Evolutionary conservation across 2,888 invertebrate genomes (phyloP), one percentile per base, ranked within the genome.

Genomic region (Frankliniella intonsa): DNA sequence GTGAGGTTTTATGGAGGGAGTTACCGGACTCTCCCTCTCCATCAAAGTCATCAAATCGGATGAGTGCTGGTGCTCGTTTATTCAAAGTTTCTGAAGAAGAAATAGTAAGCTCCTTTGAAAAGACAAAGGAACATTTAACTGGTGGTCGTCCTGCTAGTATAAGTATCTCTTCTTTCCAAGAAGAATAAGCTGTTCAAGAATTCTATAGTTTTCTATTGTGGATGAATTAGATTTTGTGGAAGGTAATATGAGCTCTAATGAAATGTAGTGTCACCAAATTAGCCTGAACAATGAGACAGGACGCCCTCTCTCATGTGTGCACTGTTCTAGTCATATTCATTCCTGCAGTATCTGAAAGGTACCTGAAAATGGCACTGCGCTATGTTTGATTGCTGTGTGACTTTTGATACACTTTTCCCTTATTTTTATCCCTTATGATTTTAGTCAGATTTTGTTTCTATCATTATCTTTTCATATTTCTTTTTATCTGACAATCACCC

Each of bases 71-170:
- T 50, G 87, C 88, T 22, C 85, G 87, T 76, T 85, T 88, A n/a
- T 88, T 88, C 84, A 86, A 87, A 82, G 87, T 88, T 10, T 86
- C 88, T 84, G 88, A 88, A 83, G 88, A 88, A 82, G 84, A 85
- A 49, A 84, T 86, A 82, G 84, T 85, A 81, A 80, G 80, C 80
- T 50, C 62, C 62, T 76, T 25, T 76, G 69, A 76, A 22, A 76
- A 76, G 10, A 7, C 22, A n/a, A 76, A 25, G 12, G 69, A 25
- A 22, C 69, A 25, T 10, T 76, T 76, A 22, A 25, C n/a, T 25
- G 25, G 25, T 76, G 25, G 25, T 12, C 69, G 69, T 25, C 69
- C 69, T 11, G 69, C 69, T 76, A 76, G 69, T 12, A 76, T 76
- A 22, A 76, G 12, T 22, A 25, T 76, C 25, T 76, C 69, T 76